These are phyloP conservation scores for Henricia sp. DNA, from an alignment of 53 echinoderm and acorn worm genomes.

Conservation along the genomic window DNA sequence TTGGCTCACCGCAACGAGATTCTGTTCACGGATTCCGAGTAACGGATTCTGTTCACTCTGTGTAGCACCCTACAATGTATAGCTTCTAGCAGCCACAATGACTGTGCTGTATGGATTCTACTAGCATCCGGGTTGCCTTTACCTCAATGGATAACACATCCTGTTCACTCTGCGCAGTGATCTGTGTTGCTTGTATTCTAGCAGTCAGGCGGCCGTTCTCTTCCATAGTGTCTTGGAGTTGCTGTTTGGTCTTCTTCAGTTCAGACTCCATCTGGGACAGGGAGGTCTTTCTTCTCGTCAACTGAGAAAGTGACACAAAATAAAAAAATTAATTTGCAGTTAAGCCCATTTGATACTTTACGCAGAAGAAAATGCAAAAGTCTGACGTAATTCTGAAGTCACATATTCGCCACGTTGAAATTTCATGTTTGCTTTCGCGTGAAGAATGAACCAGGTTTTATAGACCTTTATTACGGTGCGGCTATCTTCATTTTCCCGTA, in stretches of 20 bases:
- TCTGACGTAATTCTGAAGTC: not conserved
- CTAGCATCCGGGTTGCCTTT: not conserved
- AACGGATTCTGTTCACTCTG: too few relatives aligned
- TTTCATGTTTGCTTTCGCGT: too few relatives aligned
- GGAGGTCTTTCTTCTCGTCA: conserved; percentile 65
- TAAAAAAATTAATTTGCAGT: not conserved
- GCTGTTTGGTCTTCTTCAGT: conserved; percentile 70
- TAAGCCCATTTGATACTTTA: not conserved
- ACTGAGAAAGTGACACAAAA: conserved; percentile 49
- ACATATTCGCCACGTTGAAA: not conserved
- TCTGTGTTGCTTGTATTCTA: conserved; percentile 85
- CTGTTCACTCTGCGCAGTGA: conserved; percentile 87
- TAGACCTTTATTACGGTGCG: too few relatives aligned
- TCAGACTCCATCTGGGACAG: conserved; percentile 74
- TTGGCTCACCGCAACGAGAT: too few relatives aligned
- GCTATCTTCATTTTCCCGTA: too few relatives aligned
- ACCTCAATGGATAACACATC: conserved; percentile 82
- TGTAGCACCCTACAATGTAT: too few relatives aligned
- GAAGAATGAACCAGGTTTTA: too few relatives aligned
- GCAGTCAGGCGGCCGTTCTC: conserved; percentile 90
- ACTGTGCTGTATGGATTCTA: too few relatives aligned
- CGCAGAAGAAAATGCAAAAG: not conserved
- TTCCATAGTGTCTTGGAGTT: conserved; percentile 79
- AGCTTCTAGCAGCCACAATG: too few relatives aligned
- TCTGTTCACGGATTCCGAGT: too few relatives aligned